These are phyloP conservation scores for Toxonevra muliebris DNA, from an alignment of 2,888 invertebrate genomes.

Conservation along the genomic window DNA sequence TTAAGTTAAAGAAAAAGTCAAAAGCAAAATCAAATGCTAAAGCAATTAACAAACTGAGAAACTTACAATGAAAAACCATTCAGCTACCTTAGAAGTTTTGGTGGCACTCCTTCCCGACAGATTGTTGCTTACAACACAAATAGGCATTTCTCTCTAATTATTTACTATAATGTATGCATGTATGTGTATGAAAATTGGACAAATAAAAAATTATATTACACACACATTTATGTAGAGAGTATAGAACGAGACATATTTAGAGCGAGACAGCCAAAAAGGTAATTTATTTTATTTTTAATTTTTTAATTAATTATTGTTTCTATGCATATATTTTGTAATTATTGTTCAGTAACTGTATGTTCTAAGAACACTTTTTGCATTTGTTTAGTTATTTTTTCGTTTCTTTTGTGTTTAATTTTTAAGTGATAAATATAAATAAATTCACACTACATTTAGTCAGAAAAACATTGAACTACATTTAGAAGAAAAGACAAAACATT, in stretches of 20 bases:
- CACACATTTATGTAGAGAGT: too few species aligned
- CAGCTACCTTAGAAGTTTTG: conserved; percentile 52
- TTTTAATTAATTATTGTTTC: too few species aligned
- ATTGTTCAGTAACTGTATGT: too few species aligned
- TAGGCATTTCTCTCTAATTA: conserved; percentile 44
- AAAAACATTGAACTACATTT: background rate
- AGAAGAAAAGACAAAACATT: conserved; percentile 26
- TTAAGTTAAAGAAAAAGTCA: background rate
- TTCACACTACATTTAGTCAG: too few species aligned
- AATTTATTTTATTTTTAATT: too few species aligned
- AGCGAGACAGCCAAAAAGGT: too few species aligned
- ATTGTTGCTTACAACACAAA: conserved; percentile 44
- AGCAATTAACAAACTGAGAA: conserved; percentile 35
- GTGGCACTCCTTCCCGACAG: conserved; percentile 40
- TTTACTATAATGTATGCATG: conserved; percentile 12
- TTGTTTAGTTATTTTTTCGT: too few species aligned
- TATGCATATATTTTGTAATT: too few species aligned
- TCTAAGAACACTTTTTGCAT: too few species aligned
- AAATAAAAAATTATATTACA: conserved; percentile 1
- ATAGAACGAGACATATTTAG: too few species aligned
- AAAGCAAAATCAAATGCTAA: conserved; percentile 28
- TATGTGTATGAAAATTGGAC: background rate
- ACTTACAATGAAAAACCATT: conserved; percentile 63
- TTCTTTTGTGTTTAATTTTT: too few species aligned
- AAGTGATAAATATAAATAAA: too few species aligned